These are phyloP conservation scores for Drosophila quinaria DNA, from an alignment of 2,888 invertebrate genomes.

Conservation along the genomic window DNA sequence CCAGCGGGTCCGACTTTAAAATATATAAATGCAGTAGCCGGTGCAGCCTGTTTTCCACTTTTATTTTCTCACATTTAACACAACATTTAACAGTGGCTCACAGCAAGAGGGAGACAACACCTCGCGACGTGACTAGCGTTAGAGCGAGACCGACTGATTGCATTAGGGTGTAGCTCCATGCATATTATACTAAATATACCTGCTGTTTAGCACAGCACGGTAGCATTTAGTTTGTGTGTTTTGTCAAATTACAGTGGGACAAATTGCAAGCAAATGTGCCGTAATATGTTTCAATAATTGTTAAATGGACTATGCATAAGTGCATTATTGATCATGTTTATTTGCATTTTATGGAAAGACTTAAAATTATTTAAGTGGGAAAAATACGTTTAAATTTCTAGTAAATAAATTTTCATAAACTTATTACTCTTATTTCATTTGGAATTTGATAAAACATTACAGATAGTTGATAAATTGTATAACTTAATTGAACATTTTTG, in stretches of 20 bases:
- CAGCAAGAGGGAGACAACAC: background rate
- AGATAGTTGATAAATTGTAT: background rate
- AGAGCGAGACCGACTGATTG: background rate
- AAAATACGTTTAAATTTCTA: no score
- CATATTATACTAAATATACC: constrained; percentile 18
- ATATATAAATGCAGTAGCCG: constrained; percentile 37
- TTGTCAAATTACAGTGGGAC: constrained; percentile 26
- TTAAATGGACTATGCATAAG: no score
- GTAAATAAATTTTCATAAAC: no score
- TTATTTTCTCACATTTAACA: constrained; percentile 48
- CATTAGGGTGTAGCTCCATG: constrained; percentile 14
- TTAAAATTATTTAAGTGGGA: no score
- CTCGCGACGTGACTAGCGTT: background rate
- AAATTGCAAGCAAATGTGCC: background rate
- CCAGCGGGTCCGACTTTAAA: constrained; percentile 40
- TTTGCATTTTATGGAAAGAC: no score
- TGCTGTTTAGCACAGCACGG: constrained; percentile 24
- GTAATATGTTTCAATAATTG: background rate
- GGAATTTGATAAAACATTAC: no score
- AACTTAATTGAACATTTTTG: background rate
- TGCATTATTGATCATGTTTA: no score
- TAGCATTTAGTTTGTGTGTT: constrained; percentile 10
- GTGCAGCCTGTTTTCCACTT: constrained; percentile 48
- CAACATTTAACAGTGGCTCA: constrained; percentile 45
- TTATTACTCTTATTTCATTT: no score